Evolutionary conservation across 2,113 vertebrate species (phyloP).

Genomic region (Spilogale gracilis): DNA sequence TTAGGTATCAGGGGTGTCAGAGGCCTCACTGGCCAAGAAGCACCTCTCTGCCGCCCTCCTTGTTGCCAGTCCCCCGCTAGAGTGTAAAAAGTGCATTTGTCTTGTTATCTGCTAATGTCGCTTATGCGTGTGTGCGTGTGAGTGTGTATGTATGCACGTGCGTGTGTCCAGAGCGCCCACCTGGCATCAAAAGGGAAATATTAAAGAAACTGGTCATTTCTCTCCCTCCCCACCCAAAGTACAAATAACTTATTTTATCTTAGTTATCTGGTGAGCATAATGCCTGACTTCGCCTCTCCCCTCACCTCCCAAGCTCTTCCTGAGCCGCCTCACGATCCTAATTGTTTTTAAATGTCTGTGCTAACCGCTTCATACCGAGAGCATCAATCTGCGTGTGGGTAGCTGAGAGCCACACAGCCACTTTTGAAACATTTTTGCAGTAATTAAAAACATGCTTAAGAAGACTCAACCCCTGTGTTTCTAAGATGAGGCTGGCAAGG

Average conservation of each 20-base stretch:
- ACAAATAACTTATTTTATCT: slow-evolving; percentile 85
- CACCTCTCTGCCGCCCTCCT: slow-evolving; percentile 50
- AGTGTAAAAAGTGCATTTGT: slow-evolving; percentile 67
- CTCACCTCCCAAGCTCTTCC: slow-evolving; percentile 76
- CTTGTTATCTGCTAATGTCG: slow-evolving; percentile 51
- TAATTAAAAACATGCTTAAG: slow-evolving; percentile 86
- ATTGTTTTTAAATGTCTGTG: slow-evolving; percentile 88
- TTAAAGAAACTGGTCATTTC: slow-evolving; percentile 86
- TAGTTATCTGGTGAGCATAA: slow-evolving; percentile 82
- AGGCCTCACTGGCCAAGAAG: slow-evolving; percentile 23
- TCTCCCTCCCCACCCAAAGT: slow-evolving; percentile 46
- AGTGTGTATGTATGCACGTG: slow-evolving; percentile 53
- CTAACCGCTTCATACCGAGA: slow-evolving; percentile 80
- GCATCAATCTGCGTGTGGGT: slow-evolving; percentile 84
- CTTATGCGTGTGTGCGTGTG: not conserved
- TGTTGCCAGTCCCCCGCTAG: slow-evolving; percentile 61
- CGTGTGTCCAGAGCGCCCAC: not conserved
- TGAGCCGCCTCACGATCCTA: slow-evolving; percentile 81
- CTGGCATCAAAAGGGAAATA: slow-evolving; percentile 82
- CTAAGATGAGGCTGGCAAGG: fast-evolving
- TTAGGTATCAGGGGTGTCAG: not conserved
- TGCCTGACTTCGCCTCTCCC: slow-evolving; percentile 78
- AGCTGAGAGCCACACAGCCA: slow-evolving; percentile 75
- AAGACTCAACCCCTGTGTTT: slow-evolving; percentile 56
- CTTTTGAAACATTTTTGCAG: slow-evolving; percentile 73